These are phyloP conservation scores for Psix sp. DNA, from an alignment of 1,140 invertebrate species.

Conservation along the genomic window DNA sequence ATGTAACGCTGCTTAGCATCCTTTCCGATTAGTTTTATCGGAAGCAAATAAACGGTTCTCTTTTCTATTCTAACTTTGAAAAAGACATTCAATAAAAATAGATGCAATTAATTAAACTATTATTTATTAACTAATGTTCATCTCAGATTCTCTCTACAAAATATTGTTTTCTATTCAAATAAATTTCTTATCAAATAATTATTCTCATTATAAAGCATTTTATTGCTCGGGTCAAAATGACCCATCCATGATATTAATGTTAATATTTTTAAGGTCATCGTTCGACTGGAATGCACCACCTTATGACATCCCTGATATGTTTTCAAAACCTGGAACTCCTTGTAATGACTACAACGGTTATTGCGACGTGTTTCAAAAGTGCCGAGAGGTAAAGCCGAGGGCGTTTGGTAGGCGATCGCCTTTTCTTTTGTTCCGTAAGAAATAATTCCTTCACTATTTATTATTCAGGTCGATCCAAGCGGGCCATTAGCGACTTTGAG, in stretches of 20 bases:
- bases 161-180: too few species aligned
- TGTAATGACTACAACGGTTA: constrained; percentile 99
- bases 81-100: too few species aligned
- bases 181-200: too few species aligned
- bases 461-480: constrained; percentile 88
- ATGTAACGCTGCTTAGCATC: constrained; percentile 41
- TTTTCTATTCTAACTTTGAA: background rate
- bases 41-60: constrained; percentile 32
- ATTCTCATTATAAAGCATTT: too few species aligned
- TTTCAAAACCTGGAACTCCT: constrained; percentile 94
- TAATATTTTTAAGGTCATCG: constrained; percentile 85
- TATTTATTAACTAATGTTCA: too few species aligned
- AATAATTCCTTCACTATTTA: constrained; percentile 33
- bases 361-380: constrained; percentile 99
- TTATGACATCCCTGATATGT: constrained; percentile 94
- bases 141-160: too few species aligned
- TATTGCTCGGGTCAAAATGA: too few species aligned
- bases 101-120: too few species aligned
- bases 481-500: constrained; percentile 94
- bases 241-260: too few species aligned
- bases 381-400: constrained; percentile 84
- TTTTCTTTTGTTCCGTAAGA: background rate
- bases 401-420: background rate
- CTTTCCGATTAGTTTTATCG: constrained; percentile 50
- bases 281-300: constrained; percentile 93